Conservation (phyloP, 1,140 invertebrate genomes). For the Solen grandis region DNA sequence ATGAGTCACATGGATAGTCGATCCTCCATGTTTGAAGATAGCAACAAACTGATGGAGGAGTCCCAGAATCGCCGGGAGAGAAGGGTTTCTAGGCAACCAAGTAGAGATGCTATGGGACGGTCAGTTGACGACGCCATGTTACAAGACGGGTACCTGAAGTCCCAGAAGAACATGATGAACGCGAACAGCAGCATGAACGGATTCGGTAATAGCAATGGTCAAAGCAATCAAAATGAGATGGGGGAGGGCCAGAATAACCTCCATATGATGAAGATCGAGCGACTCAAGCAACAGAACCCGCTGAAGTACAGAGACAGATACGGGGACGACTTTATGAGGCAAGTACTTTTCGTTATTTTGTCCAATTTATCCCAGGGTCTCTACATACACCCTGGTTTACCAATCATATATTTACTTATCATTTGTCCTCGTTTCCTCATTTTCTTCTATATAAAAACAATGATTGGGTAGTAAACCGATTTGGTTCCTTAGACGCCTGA, state of each 20-base stretch:
- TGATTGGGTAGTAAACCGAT: no score
- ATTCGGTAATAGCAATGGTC: no score
- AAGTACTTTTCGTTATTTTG: neutral
- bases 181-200: no score
- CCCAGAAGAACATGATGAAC: neutral
- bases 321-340: slow-evolving; percentile 21
- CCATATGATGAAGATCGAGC: slow-evolving; percentile 5
- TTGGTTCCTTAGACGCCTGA: no score
- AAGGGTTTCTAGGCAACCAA: neutral
- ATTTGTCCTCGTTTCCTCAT: no score
- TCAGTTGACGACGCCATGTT: neutral
- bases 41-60: neutral
- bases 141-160: neutral
- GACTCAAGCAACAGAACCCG: slow-evolving; percentile 18
- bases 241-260: no score
- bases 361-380: no score
- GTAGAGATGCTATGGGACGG: no score
- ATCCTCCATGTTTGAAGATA: neutral
- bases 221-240: no score
- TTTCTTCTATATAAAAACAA: no score
- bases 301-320: slow-evolving; percentile 13
- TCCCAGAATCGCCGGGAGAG: neutral
- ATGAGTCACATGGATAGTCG: neutral
- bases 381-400: no score
- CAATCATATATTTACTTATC: no score